Conservation (phyloP, 2,113 vertebrate species). For the Calypte anna region DNA sequence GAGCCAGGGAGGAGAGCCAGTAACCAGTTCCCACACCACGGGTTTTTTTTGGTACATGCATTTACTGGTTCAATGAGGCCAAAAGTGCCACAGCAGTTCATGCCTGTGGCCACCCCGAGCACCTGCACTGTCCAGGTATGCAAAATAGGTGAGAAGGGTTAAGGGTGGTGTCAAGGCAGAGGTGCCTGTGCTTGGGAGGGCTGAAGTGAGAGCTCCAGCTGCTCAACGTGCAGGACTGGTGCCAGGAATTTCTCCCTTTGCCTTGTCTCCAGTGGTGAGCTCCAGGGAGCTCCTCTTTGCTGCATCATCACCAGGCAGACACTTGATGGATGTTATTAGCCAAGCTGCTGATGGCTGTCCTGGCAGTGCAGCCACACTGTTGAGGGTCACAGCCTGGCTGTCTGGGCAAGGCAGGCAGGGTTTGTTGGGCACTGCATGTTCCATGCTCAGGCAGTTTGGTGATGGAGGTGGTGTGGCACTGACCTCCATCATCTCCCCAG, state of each 20-base stretch:
- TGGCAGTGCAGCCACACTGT: background rate
- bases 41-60: background rate
- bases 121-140: fast-evolving
- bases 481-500: background rate
- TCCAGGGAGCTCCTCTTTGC: background rate
- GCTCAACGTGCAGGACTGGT: background rate
- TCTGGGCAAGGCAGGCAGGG: fast-evolving
- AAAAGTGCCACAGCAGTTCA: fast-evolving
- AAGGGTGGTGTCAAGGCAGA: background rate
- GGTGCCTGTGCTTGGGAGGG: background rate
- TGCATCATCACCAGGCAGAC: background rate
- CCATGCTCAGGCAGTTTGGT: fast-evolving
- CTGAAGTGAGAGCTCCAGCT: background rate
- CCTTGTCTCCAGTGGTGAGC: background rate
- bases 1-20: fast-evolving
- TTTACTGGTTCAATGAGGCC: background rate
- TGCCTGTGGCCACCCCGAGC: fast-evolving
- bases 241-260: background rate
- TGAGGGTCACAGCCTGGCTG: background rate
- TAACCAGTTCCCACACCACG: fast-evolving
- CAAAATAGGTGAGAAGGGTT: background rate
- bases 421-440: fast-evolving
- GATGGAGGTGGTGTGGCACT: background rate
- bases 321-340: background rate
- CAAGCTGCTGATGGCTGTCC: background rate